Conservation (phyloP, 2,797 vertebrate genomes). For the Melanotaenia maccullochi region DNA sequence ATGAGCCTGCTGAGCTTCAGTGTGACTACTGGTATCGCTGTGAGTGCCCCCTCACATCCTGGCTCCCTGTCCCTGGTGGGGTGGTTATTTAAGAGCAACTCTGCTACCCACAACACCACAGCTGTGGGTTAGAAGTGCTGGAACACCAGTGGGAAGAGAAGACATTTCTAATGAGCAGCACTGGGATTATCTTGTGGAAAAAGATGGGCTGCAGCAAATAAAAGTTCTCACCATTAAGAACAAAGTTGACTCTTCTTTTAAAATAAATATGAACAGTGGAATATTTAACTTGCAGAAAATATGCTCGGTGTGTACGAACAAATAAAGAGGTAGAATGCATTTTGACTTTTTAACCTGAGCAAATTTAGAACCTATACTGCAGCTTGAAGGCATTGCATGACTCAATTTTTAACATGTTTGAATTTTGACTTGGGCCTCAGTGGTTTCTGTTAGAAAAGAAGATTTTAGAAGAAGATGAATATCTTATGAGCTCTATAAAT, state of each 20-base stretch:
- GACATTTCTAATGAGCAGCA: conserved; percentile 67
- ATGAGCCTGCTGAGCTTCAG: conserved; percentile 25
- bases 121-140: conserved; percentile 24
- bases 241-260: conserved; percentile 6
- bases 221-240: background rate
- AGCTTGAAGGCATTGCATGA: conserved; percentile 41
- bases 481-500: conserved; percentile 62
- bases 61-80: conserved; percentile 48
- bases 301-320: background rate
- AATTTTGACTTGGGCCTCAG: conserved; percentile 40
- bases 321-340: background rate
- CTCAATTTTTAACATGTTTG: conserved; percentile 49
- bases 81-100: conserved; percentile 48
- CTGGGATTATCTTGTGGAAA: conserved; percentile 36
- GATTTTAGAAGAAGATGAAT: conserved; percentile 38
- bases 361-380: conserved; percentile 45
- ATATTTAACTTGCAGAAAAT: conserved; percentile 27
- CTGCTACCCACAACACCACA: conserved; percentile 39
- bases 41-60: conserved; percentile 14
- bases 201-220: conserved; percentile 6
- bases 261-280: conserved; percentile 10
- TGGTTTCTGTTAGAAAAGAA: conserved; percentile 41
- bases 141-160: conserved; percentile 33
- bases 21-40: conserved; percentile 22
- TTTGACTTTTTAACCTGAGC: conserved; percentile 15